These are phyloP conservation scores for Dione vanillae DNA, from an alignment of 2,888 invertebrate species.

Conservation along the genomic window DNA sequence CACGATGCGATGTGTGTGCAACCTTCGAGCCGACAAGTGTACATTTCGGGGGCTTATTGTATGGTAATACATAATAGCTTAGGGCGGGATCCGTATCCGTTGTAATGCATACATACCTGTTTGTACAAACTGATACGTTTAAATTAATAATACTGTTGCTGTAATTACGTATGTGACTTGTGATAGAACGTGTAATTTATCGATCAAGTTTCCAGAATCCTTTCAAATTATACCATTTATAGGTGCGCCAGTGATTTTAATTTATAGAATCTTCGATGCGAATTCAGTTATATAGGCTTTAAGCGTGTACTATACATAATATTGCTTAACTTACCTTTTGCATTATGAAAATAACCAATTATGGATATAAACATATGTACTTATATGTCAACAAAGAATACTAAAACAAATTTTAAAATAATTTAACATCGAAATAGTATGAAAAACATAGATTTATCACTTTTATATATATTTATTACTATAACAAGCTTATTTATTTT, in stretches of 20 bases:
- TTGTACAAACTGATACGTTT: constrained; percentile 2
- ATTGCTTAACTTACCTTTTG: background rate
- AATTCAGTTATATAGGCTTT: constrained; percentile 13
- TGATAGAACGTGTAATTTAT: constrained; percentile 29
- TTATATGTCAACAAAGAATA: background rate
- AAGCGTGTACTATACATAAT: background rate
- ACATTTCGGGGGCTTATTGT: constrained; percentile 67
- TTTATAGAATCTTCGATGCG: constrained; percentile 10
- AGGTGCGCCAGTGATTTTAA: constrained; percentile 19
- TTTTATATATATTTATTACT: too few relatives aligned
- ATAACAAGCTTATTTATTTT: too few relatives aligned
- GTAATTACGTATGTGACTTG: constrained; percentile 30
- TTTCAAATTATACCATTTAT: constrained; percentile 34
- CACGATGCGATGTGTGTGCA: constrained; percentile 55
- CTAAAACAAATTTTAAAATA: background rate
- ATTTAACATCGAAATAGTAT: background rate
- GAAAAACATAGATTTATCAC: background rate
- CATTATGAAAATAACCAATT: background rate
- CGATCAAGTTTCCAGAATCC: constrained; percentile 33
- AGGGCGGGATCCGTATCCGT: constrained; percentile 38
- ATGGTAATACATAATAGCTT: constrained; percentile 62
- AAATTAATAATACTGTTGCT: constrained; percentile 1
- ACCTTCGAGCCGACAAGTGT: constrained; percentile 56
- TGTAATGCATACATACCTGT: constrained; percentile 10
- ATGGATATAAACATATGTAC: background rate